A percentile compares a stretch with the other conserved stretches of the same genome.
These are phyloP conservation scores for Megaceryle torquata DNA, from an alignment of 2,113 vertebrate genomes.

Conservation along the genomic window DNA sequence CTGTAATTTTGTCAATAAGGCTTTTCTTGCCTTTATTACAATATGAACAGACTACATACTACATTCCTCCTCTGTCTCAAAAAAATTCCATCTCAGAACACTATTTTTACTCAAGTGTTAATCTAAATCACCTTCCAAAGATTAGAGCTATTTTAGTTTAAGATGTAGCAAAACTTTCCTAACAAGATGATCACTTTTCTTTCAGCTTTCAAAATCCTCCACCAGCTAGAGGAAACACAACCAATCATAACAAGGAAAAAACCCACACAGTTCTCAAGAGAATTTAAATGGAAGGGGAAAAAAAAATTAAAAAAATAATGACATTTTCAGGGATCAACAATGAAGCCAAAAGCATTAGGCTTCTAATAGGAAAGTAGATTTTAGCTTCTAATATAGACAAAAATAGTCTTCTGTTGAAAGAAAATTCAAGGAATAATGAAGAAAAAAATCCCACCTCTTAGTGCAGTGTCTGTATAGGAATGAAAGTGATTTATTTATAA, in stretches of 20 bases:
- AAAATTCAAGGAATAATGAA: not conserved
- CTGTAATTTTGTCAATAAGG: not conserved
- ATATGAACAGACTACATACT: not conserved
- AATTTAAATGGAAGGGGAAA: not conserved
- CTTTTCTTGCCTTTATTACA: not conserved
- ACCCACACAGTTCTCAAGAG: not conserved
- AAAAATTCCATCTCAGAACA: not conserved
- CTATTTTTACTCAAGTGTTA: not conserved
- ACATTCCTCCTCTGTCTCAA: not conserved
- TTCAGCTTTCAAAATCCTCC: not conserved
- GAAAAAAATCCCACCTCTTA: not conserved
- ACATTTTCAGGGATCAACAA: not conserved
- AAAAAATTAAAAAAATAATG: not conserved
- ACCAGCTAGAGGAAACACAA: not conserved
- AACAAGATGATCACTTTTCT: not conserved
- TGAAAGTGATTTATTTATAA: conserved; percentile 61
- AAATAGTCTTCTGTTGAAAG: not conserved
- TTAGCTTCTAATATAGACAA: not conserved
- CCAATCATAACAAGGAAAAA: not conserved
- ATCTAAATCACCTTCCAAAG: not conserved
- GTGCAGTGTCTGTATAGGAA: not conserved
- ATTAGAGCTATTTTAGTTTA: not conserved
- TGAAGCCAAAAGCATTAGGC: not conserved
- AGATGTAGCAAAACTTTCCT: not conserved
- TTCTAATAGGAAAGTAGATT: not conserved